These are phyloP conservation scores for Amphibalanus amphitrite DNA, from an alignment of 1,140 invertebrate species.

Conservation along the genomic window DNA sequence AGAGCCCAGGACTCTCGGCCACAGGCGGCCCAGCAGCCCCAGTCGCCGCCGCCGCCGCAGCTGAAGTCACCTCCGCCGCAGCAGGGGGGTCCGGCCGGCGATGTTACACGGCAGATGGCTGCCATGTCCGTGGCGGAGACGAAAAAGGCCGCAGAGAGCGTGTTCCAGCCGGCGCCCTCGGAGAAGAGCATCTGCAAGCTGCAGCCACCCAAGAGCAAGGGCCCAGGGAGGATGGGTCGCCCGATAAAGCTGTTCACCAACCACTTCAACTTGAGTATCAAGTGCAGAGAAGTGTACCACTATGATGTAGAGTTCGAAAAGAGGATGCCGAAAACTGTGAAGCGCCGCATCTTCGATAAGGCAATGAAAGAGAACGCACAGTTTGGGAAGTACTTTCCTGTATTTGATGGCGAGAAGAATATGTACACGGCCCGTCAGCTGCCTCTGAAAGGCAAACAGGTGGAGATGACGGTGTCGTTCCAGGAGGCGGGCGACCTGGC, in stretches of 20 bases:
- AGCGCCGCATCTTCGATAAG: background rate
- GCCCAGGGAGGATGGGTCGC: background rate
- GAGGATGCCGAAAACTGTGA: background rate
- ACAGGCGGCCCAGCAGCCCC: background rate
- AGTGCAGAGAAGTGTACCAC: background rate
- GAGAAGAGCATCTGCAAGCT: background rate
- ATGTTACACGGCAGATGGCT: background rate
- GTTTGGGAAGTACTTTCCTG: background rate
- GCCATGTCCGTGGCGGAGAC: background rate
- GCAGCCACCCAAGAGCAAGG: background rate
- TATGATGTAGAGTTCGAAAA: background rate
- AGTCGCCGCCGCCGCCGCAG: no score
- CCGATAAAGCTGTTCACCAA: background rate
- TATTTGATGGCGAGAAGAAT: background rate
- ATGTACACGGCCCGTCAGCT: background rate
- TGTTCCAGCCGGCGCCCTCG: background rate
- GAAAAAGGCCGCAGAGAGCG: background rate
- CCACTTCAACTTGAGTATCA: background rate
- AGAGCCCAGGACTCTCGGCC: background rate
- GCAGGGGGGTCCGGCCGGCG: no score
- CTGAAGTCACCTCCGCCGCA: no score
- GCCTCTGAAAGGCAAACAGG: background rate
- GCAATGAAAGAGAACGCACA: background rate
- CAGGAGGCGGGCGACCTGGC: background rate
- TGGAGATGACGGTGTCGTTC: background rate